Evolutionary conservation across 2,113 vertebrate genomes (phyloP), one percentile per base, ranked within the genome.

Genomic region (Silurus asotus): DNA sequence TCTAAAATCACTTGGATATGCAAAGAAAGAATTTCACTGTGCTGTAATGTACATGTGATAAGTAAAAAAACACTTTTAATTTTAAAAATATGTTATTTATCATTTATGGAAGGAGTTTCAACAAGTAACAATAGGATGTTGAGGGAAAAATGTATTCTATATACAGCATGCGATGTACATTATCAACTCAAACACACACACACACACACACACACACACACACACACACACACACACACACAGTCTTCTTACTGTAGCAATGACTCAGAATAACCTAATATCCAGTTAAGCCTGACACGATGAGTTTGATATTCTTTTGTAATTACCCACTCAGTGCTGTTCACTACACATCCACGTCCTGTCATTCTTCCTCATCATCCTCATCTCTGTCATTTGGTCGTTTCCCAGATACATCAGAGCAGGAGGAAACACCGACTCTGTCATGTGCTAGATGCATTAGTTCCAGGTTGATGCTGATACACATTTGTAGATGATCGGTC

Each of bases 301-400:
- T 77, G 74, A 55, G 74, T 13, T 77, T 77, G 51, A 77, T 55
- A 77, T 77, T 55, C 53, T 77, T 55, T 51, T 77, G 51, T 77
- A 77, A 77, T 77, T 77, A 77, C n/a, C 49, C 74, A 6, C 74
- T 51, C 51, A 77, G 74, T 9, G 14, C 74, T 55, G 51, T 15
- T 55, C 74, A 53, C 51, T 15, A 20, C 77, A 37, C 20, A 19
- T 55, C 77, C 77, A 79, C 28, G 20, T 59, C 76, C 51, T 77
- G 74, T 77, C 74, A 77, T 55, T 25, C 55, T 55, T 77, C 53
- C 25, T 58, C 15, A 59, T 59, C 8, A 59, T 59, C 55, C 55
- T 58, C 3, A 79, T 78, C 55, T 20, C 25, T 4, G n/a, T 79
- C 45, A 79, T 78, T 78, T 3, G 56, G n/a, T 14, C 53, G 0